Evolutionary conservation across 2,797 vertebrate genomes (phyloP).

Genomic region (Calcarius lapponicus): DNA sequence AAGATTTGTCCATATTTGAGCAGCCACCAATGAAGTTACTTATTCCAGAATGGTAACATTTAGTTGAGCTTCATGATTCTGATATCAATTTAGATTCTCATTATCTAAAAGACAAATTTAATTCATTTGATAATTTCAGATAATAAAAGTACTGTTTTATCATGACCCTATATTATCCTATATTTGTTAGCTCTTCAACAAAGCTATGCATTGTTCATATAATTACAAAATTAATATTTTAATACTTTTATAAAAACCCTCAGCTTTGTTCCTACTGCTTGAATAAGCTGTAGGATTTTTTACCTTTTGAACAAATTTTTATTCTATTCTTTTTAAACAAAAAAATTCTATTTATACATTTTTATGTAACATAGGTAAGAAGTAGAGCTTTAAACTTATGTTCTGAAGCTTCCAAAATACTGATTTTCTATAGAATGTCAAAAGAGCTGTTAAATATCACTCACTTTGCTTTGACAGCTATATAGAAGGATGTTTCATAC

Average conservation of each 20-base stretch:
- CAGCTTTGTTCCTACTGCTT: background rate
- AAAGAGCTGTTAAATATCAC: background rate
- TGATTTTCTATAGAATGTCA: background rate
- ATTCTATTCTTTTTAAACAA: background rate
- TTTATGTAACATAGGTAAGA: background rate
- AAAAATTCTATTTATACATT: background rate
- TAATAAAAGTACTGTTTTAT: background rate
- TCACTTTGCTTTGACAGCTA: background rate
- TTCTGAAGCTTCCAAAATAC: background rate
- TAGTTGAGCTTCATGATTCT: background rate
- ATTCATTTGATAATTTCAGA: background rate
- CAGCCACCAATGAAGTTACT: background rate
- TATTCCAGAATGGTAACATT: background rate
- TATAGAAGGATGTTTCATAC: background rate
- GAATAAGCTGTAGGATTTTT: background rate
- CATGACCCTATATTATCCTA: background rate
- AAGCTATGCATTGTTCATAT: background rate
- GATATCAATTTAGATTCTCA: background rate
- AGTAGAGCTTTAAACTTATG: background rate
- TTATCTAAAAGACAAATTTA: background rate
- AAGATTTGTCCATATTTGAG: background rate
- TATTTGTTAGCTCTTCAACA: background rate
- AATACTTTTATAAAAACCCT: fast-evolving
- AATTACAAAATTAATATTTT: background rate
- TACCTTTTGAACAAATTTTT: background rate